phyloP scores from a whole-genome alignment of 2,888 invertebrate genomes.

The Geotrupes spiniger region DNA sequence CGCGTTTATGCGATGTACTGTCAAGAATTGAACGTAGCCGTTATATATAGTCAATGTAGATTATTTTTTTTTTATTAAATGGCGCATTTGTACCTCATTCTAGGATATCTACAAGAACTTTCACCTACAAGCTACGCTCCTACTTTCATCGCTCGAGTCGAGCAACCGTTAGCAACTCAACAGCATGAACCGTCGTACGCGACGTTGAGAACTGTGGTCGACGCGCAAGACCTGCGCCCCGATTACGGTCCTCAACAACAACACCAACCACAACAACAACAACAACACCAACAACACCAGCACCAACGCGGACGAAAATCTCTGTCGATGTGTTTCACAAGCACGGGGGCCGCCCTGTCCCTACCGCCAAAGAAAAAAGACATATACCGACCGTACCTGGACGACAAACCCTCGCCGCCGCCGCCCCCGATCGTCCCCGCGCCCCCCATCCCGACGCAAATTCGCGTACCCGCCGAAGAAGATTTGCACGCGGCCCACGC shows the following conservation, averaged over 20 bases:
- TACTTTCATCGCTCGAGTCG: constrained; percentile 68
- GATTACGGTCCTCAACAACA: constrained; percentile 46
- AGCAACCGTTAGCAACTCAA: constrained; percentile 55
- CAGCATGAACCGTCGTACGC: constrained; percentile 55
- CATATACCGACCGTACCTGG: constrained; percentile 83
- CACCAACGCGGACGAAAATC: constrained; percentile 61
- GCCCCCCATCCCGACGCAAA: constrained; percentile 51
- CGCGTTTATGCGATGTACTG: too few species aligned
- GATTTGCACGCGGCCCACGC: constrained; percentile 86
- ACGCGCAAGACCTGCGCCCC: constrained; percentile 45
- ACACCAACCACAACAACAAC: constrained; percentile 37
- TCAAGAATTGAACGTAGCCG: too few species aligned
- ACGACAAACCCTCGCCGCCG: constrained; percentile 57
- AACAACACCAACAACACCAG: constrained; percentile 22
- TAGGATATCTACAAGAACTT: constrained; percentile 78
- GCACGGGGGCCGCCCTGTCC: constrained; percentile 78
- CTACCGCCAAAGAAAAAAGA: constrained; percentile 89
- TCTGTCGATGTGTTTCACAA: constrained; percentile 79
- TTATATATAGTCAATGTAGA: too few species aligned
- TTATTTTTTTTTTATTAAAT: too few species aligned
- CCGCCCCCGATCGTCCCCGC: too few species aligned
- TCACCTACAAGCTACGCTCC: constrained; percentile 75
- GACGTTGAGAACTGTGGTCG: constrained; percentile 55
- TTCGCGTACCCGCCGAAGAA: constrained; percentile 70
- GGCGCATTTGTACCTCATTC: too few species aligned